A percentile compares a stretch with the other conserved stretches of the same genome.
Conservation (phyloP, 2,113 vertebrate genomes). For the Chaenogobius annularis region DNA sequence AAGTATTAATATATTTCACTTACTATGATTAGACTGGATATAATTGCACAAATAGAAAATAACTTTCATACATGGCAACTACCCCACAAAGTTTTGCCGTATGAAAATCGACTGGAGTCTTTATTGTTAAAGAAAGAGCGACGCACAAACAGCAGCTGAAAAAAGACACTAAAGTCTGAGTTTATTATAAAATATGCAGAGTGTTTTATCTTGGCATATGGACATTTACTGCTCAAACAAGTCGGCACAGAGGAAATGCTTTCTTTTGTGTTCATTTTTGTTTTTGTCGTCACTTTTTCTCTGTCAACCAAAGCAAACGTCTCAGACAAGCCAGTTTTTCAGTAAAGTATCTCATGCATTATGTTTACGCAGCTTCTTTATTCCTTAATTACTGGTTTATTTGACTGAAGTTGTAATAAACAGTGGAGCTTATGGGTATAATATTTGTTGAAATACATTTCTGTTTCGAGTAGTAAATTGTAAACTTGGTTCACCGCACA, state of each 20-base stretch:
- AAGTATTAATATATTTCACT: no score
- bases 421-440: neutral
- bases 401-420: neutral
- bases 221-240: neutral
- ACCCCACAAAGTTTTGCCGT: neutral
- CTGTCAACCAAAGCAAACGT: neutral
- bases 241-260: neutral
- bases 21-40: no score
- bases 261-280: neutral
- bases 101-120: no score
- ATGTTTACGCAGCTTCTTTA: neutral
- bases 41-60: no score
- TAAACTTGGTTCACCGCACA: no score
- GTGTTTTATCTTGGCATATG: constrained; percentile 1
- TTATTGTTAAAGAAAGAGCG: neutral
- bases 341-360: neutral
- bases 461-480: no score
- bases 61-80: neutral
- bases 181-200: neutral
- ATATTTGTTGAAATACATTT: no score
- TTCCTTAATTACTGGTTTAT: constrained; percentile 1
- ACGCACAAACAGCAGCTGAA: neutral
- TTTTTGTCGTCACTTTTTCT: neutral
- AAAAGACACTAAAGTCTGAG: neutral
- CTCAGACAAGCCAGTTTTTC: neutral